Evolutionary conservation across 2,888 invertebrate species (phyloP), one percentile per base, ranked within the genome.

Genomic region (Euproctis similis): DNA sequence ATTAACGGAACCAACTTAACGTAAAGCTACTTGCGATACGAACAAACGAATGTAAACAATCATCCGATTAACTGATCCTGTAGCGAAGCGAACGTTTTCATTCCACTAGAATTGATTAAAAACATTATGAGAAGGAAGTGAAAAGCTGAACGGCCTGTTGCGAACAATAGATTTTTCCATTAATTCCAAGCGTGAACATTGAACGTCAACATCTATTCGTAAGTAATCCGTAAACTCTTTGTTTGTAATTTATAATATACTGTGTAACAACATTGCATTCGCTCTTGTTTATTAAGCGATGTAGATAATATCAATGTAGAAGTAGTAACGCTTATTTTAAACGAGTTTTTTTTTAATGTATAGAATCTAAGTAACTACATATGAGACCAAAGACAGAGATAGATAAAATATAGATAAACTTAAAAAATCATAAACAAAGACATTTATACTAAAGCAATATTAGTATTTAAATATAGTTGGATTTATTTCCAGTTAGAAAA

Each of bases 1-100:
- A 81, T 81, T 76, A 81, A 76, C 74, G 76, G 71, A 60, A 59
- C 61, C 56, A 59, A 62, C 68, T 59, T 72, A 65, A 70, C 69
- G 67, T 65, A 60, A 59, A 58, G 62, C 6, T 61, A 61, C 56
- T 58, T 59, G 55, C 57, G 52, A 64, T 53, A 54, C 53, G 56
- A 67, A 63, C 61, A 53, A 68, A n/a, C n/a, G n/a, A n/a, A 64
- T 64, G 63, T 70, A 69, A 71, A 75, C 75, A 76, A 75, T 76
- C 63, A 73, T 72, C 68, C 69, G 70, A 77, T 75, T 71, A 72
- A 68, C 73, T 69, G 65, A 67, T 66, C 63, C 58, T 49, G 63
- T 55, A 59, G 58, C 59, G 53, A 54, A 34, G 58, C 55, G 49
- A 56, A 58, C 48, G 52, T 61, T 61, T 63, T 42, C 41, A 37